phyloP scores from a whole-genome alignment of 1,140 invertebrate genomes.

The Drosophila subobscura region DNA sequence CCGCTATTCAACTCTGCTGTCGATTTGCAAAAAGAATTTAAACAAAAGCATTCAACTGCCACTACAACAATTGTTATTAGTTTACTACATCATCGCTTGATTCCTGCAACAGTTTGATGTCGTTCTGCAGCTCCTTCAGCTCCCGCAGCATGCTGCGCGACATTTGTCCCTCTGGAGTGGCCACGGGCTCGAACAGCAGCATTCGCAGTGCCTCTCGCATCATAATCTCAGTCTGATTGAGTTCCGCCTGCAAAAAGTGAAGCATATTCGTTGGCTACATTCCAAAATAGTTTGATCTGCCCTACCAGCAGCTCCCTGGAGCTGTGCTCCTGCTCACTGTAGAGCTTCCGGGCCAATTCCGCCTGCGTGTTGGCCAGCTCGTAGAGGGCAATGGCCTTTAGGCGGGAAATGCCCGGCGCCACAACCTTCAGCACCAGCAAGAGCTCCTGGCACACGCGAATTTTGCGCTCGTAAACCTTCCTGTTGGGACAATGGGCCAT shows the following conservation, averaged over 20 bases:
- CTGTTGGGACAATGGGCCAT: constrained; percentile 84
- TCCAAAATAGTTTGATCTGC: too few species aligned
- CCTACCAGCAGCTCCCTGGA: constrained; percentile 52
- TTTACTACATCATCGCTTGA: constrained; percentile 50
- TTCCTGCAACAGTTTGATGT: constrained; percentile 82
- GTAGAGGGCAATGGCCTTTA: constrained; percentile 89
- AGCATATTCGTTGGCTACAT: neutral
- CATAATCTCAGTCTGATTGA: constrained; percentile 85
- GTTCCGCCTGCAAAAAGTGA: constrained; percentile 81
- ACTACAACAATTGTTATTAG: neutral
- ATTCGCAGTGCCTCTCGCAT: constrained; percentile 87
- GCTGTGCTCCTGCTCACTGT: constrained; percentile 54
- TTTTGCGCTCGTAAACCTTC: constrained; percentile 86
- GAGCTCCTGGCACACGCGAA: constrained; percentile 87
- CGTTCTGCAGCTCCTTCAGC: constrained; percentile 86
- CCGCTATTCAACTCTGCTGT: neutral
- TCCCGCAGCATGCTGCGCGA: constrained; percentile 88
- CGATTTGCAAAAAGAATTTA: constrained; percentile 15
- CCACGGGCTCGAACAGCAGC: constrained; percentile 88
- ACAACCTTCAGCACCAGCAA: constrained; percentile 87
- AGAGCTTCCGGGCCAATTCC: constrained; percentile 84
- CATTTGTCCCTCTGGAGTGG: constrained; percentile 89
- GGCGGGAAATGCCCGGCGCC: constrained; percentile 89
- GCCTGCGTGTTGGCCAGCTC: constrained; percentile 89
- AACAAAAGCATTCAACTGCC: neutral